phyloP scores from a whole-genome alignment of 2,888 invertebrate genomes.

The Anaspis maculata region DNA sequence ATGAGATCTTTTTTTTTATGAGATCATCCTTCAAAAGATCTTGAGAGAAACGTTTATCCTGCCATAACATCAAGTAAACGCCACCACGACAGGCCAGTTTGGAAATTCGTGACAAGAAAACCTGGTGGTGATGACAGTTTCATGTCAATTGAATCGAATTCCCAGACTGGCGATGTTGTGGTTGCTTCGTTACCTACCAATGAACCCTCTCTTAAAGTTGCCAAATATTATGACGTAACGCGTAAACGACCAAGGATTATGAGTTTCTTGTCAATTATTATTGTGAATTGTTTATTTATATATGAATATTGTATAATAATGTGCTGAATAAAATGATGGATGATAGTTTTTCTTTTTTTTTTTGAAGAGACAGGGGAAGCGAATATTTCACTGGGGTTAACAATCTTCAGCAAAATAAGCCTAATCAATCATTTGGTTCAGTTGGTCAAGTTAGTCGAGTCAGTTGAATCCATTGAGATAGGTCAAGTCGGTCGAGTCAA shows the following conservation, averaged over 20 bases:
- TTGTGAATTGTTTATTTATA: constrained; percentile 10
- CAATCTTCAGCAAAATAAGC: too few relatives aligned
- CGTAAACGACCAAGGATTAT: neutral
- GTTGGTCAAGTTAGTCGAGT: too few relatives aligned
- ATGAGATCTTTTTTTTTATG: too few relatives aligned
- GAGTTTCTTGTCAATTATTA: neutral
- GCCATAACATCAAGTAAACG: too few relatives aligned
- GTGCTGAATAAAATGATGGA: constrained; percentile 16
- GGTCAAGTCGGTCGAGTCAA: too few relatives aligned
- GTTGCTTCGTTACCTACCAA: neutral
- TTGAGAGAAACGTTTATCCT: too few relatives aligned
- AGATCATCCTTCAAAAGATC: too few relatives aligned
- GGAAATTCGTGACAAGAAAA: neutral
- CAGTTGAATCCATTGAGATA: too few relatives aligned
- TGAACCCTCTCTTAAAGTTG: neutral
- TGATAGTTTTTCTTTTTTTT: constrained; percentile 6
- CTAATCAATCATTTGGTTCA: too few relatives aligned
- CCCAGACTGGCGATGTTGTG: neutral
- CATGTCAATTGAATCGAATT: neutral
- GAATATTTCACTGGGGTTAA: too few relatives aligned
- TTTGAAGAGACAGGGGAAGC: too few relatives aligned
- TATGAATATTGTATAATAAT: constrained; percentile 14
- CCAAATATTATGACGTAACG: neutral
- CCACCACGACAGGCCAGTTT: too few relatives aligned
- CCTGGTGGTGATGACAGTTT: neutral